A percentile compares a stretch with the other conserved stretches of the same genome.
These are phyloP conservation scores for Macroramphosus scolopax DNA, from an alignment of 2,797 vertebrate species.

Conservation along the genomic window DNA sequence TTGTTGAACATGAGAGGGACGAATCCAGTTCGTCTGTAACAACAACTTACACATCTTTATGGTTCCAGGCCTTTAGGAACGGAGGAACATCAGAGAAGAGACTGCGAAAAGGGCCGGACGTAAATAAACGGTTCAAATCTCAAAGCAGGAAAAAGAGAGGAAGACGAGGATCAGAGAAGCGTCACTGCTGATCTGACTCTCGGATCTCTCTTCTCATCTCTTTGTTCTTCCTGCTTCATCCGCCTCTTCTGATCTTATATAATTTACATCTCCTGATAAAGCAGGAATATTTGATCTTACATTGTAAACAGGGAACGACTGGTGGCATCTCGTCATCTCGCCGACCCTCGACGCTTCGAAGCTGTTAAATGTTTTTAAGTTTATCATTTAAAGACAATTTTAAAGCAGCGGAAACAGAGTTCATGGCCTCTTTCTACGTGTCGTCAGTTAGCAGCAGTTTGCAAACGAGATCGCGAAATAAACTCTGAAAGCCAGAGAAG, in stretches of 20 bases:
- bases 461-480: too few species aligned
- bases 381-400: conserved; percentile 4
- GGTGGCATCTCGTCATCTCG: background rate
- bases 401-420: conserved; percentile 3
- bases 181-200: conserved; percentile 42
- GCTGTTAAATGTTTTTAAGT: conserved; percentile 30
- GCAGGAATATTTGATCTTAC: conserved; percentile 2
- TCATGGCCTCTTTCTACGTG: too few species aligned
- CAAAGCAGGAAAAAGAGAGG: conserved; percentile 48
- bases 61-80: too few species aligned
- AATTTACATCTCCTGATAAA: conserved; percentile 4
- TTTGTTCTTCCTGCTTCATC: conserved; percentile 24
- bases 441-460: too few species aligned
- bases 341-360: background rate
- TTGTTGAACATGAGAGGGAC: conserved; percentile 5
- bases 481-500: too few species aligned
- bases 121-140: conserved; percentile 61
- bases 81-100: too few species aligned
- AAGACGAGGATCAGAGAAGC: conserved; percentile 51
- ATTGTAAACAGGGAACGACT: conserved; percentile 15
- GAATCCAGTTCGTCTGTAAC: too few species aligned
- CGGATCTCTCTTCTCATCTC: conserved; percentile 53
- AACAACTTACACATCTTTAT: too few species aligned
- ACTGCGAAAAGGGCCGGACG: conserved; percentile 2
- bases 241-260: conserved; percentile 9